A percentile compares a stretch with the other conserved stretches of the same genome.
These are phyloP conservation scores for Nesidiocoris tenuis DNA, from an alignment of 2,888 invertebrate genomes.

Conservation along the genomic window DNA sequence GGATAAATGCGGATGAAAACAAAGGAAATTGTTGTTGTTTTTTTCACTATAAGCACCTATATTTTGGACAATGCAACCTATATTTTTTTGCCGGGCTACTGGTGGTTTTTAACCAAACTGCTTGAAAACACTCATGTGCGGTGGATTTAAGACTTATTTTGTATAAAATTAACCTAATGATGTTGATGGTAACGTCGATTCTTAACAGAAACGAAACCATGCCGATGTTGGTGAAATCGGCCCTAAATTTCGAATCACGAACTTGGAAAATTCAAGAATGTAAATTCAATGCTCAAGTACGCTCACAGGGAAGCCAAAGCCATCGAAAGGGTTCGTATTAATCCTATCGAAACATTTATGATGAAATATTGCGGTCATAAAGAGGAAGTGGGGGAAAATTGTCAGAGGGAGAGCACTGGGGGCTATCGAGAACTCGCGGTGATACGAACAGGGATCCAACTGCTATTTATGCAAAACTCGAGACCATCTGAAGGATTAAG, in stretches of 20 bases:
- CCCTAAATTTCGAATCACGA: too few species aligned
- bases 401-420: background rate
- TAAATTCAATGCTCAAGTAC: background rate
- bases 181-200: too few species aligned
- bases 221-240: too few species aligned
- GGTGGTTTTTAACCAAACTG: too few species aligned
- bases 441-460: constrained; percentile 28
- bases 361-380: constrained; percentile 37
- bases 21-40: too few species aligned
- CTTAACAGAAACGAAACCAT: too few species aligned
- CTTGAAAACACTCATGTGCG: too few species aligned
- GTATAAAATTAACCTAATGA: too few species aligned
- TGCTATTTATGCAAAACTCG: constrained; percentile 41
- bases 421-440: constrained; percentile 25
- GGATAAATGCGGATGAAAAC: constrained; percentile 15
- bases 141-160: too few species aligned
- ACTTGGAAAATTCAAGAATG: background rate
- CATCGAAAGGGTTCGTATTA: constrained; percentile 3
- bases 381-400: constrained; percentile 1
- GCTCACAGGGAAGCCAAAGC: background rate
- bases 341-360: constrained; percentile 38
- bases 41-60: too few species aligned
- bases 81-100: too few species aligned
- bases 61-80: too few species aligned
- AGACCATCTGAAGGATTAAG: constrained; percentile 31